Evolutionary conservation across 2,888 invertebrate genomes (phyloP), one percentile per base, ranked within the genome.

Genomic region (Noctua janthina): DNA sequence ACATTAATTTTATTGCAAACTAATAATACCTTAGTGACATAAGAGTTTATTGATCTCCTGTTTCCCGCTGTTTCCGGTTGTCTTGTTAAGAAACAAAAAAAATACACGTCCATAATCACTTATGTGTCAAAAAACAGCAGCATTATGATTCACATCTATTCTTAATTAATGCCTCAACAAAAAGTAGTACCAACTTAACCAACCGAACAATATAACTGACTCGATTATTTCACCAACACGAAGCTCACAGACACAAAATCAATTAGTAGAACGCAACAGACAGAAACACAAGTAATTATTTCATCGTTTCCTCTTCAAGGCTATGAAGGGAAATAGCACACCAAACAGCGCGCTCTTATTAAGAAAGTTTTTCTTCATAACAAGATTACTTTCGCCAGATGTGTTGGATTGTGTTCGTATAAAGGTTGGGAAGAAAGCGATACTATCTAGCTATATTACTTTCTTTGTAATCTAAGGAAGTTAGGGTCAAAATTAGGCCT

Each of bases 321-420:
- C 88, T 89, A 89, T 90, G 89, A 83, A 93, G 91, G 92, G 92
- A 92, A 93, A 94, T 92, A 93, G 92, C 90, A 92, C 94, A 93
- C 93, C 94, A 94, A 95, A 94, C 94, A 92, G 43, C 43, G 91
- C 93, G 93, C 92, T 93, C 95, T 96, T 96, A 96, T 96, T 96
- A 96, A 95, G 94, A 96, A 96, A 96, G 95, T 96, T 96, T 96
- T 96, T 96, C 94, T 95, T 95, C 94, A 94, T 96, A 96, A 96
- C 96, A 95, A 94, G 95, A 96, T 96, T 96, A 96, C 95, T 93
- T 92, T 92, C 96, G 92, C 96, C 96, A 96, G 96, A 96, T 96
- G 97, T 95, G 95, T 95, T 92, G 91, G 92, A 93, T 93, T 92
- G 95, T 91, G 93, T 90, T 92, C 93, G 94, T 92, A 88, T 94